Conservation (phyloP, 2,797 vertebrate species). For the Thamnophis elegans region DNA sequence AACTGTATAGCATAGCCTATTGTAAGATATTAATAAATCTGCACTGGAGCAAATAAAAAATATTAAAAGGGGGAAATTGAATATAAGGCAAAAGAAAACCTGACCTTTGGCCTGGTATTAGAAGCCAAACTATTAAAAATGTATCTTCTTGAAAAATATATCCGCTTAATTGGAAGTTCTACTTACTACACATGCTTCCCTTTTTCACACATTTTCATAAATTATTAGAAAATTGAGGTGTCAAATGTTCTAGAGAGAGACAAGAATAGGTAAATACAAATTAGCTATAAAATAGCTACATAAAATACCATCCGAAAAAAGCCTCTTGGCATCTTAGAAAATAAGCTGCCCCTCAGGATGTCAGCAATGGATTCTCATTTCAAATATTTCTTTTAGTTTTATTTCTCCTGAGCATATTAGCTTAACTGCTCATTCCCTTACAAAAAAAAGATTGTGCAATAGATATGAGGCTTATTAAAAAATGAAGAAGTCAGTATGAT, state of each 20-base stretch:
- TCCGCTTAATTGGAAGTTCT: constrained; percentile 24
- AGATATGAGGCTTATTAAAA: constrained; percentile 8
- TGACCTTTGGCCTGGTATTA: background rate
- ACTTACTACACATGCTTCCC: constrained; percentile 27
- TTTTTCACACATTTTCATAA: constrained; percentile 46
- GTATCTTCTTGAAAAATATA: constrained; percentile 38
- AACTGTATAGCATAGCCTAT: background rate
- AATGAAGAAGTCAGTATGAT: background rate
- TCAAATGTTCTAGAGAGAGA: constrained; percentile 24
- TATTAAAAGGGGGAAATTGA: constrained; percentile 1
- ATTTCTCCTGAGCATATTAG: fast-evolving
- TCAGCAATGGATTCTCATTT: background rate
- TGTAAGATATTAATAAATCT: background rate
- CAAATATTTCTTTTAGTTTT: background rate
- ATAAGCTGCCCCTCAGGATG: constrained; percentile 11
- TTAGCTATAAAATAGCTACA: constrained; percentile 24
- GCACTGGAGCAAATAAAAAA: background rate
- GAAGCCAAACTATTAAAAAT: constrained; percentile 16
- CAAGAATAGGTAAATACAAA: constrained; percentile 54
- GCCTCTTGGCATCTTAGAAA: background rate
- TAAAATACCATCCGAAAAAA: constrained; percentile 33
- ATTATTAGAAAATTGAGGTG: constrained; percentile 31
- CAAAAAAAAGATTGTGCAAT: background rate
- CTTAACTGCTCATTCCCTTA: background rate
- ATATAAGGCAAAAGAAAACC: constrained; percentile 20